Evolutionary conservation across 2,113 vertebrate species (phyloP), one percentile per base, ranked within the genome.

Genomic region (Petrocephalus microphthalmus): DNA sequence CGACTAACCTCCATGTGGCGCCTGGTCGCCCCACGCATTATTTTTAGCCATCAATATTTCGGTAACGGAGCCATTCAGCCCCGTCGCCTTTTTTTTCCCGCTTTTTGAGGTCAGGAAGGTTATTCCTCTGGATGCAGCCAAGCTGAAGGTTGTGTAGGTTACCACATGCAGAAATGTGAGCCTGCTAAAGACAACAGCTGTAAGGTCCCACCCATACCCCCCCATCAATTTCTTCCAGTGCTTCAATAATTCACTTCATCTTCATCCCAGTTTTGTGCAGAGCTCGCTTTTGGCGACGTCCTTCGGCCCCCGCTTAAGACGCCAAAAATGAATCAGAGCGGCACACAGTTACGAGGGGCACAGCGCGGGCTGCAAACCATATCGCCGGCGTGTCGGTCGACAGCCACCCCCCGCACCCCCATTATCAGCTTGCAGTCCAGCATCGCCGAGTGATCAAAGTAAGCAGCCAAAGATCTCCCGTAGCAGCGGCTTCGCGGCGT

Each of bases 71-170:
- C 91, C 92, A 92, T 92, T 93, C 93, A 92, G 90, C 64, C 33
- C 90, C 92, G 91, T 29, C 1, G 33, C 42, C 15, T 78, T 92
- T 86, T 89, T 90, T 88, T 91, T 90, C 88, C 87, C 91, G 37
- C 91, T 93, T 92, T 89, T 89, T 93, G 57, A 88, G 89, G 83
- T 88, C 19, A 8, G 88, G 60, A 90, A 93, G 93, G 94, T 93
- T 92, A 92, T 89, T 92, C 74, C 64, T 8, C 89, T 89, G 64
- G 88, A 67, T 64, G 37, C 52, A 53, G 87, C 89, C 88, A 33
- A 15, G 56, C 42, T 87, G 86, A 91, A 92, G 90, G 92, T 93
- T 94, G 94, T 93, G 93, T 94, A 93, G 94, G 91, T 90, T 91
- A 93, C 94, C 17, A 4, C 90, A 92, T 53, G 87, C 81, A 88